Evolutionary conservation across 1,140 invertebrate species (phyloP).

Genomic region (Plutomurus gul): DNA sequence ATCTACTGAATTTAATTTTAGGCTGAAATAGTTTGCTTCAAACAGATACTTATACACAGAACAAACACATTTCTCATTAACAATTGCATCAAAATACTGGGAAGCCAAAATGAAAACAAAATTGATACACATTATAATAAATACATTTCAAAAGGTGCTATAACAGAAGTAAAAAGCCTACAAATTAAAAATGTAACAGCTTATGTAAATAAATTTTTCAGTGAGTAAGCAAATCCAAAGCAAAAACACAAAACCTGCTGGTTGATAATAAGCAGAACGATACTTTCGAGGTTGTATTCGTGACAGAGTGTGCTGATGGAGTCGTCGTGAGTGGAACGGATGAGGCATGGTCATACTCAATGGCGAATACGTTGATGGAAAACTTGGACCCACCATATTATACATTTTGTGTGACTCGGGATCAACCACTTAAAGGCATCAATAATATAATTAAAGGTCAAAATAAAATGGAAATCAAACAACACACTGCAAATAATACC

Average conservation of each 20-base stretch:
- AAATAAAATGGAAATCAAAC: background rate
- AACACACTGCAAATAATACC: background rate
- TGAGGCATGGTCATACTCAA: constrained; percentile 48
- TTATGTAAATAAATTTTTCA: constrained; percentile 57
- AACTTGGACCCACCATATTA: constrained; percentile 49
- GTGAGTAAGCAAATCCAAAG: constrained; percentile 60
- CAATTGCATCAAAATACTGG: too few relatives aligned
- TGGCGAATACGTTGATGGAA: constrained; percentile 36
- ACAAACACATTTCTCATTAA: too few relatives aligned
- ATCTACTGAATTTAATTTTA: too few relatives aligned
- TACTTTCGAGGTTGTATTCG: constrained; percentile 53
- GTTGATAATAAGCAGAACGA: constrained; percentile 37
- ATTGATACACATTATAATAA: too few relatives aligned
- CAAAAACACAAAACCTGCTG: constrained; percentile 56
- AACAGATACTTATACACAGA: too few relatives aligned
- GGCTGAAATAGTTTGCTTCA: too few relatives aligned
- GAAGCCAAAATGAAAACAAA: too few relatives aligned
- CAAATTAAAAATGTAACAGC: too few relatives aligned
- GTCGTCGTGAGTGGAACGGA: constrained; percentile 38
- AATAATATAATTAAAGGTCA: background rate
- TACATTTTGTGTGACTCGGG: constrained; percentile 50
- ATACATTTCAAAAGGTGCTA: too few relatives aligned
- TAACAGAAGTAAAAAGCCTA: too few relatives aligned
- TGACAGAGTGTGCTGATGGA: constrained; percentile 46
- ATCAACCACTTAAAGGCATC: constrained; percentile 49